Evolutionary conservation across 1,140 invertebrate genomes (phyloP), one percentile per base, ranked within the genome.

Genomic region (Zaprionus ornatus): DNA sequence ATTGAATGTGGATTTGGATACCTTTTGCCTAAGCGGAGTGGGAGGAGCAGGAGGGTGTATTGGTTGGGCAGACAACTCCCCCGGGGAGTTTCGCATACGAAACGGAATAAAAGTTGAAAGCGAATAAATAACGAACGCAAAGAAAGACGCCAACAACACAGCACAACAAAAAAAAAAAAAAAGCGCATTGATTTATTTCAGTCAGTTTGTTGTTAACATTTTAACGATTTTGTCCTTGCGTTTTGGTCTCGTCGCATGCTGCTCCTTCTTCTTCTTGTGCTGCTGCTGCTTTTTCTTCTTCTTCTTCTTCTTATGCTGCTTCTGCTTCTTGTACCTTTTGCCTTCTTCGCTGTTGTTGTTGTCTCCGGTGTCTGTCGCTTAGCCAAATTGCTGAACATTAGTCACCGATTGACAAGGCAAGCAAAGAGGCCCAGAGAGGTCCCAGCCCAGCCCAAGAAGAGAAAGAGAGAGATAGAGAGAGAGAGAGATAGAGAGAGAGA

Each of bases 331-430:
- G 45, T 21, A 48, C 45, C 45, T 48, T 48, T 23, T 50, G n/a
- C 17, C 48, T 37, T 21, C 35, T 55, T 15, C 50, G 42, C 42
- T 63, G 45, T 23, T 50, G 45, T 59, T 59, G 70, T 74, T 73
- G 61, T 57, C 68, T 82, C 73, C 77, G 65, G 63, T 86, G 85
- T 90, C 84, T 88, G 84, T 88, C 84, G 86, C 85, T 88, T 88
- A 90, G 84, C 84, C 84, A 88, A 88, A 88, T 88, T 88, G 84
- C 84, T 81, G 81, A 90, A 88, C 84, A 88, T 88, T 88, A 88
- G 85, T 88, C 84, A 88, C 84, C 84, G 83, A 90, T 87, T 87
- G 84, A 87, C 84, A 87, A 88, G 83, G 70, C 82, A 50, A 77
- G 45, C 56, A 65, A 45, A 17, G 40, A 45, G 73, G 66, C 79